Conservation (phyloP, 2,113 vertebrate species). For the Bagarius yarrelli region DNA sequence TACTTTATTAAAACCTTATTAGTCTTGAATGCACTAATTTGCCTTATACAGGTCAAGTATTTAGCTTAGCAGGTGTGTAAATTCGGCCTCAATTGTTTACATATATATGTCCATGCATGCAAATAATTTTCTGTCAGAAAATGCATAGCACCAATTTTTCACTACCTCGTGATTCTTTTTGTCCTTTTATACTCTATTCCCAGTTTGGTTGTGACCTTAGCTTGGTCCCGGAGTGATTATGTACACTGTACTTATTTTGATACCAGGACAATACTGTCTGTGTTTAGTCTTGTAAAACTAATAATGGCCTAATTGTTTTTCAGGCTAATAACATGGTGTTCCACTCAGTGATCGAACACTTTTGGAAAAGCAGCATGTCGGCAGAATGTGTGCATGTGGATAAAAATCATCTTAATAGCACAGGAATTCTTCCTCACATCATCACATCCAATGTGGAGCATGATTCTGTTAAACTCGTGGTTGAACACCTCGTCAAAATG, state of each 20-base stretch:
- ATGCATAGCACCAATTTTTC: too few species aligned
- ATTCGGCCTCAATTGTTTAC: too few species aligned
- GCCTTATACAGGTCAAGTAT: too few species aligned
- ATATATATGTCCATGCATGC: too few species aligned
- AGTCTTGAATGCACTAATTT: too few species aligned
- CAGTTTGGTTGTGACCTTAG: neutral
- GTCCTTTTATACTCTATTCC: neutral
- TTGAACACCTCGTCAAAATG: conserved; percentile 74
- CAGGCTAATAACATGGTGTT: conserved; percentile 94
- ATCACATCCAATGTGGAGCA: conserved; percentile 86
- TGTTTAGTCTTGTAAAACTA: neutral
- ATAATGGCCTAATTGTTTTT: conserved; percentile 5
- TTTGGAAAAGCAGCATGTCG: conserved; percentile 55
- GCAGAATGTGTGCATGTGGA: conserved; percentile 4
- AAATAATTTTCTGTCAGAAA: too few species aligned
- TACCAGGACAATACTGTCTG: neutral
- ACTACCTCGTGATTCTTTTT: too few species aligned
- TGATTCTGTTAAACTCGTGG: conserved; percentile 80
- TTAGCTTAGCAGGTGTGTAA: too few species aligned
- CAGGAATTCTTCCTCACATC: conserved; percentile 72
- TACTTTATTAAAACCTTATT: too few species aligned
- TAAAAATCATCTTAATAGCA: conserved; percentile 20
- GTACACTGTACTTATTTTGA: neutral
- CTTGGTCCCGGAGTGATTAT: neutral
- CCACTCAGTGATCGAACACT: conserved; percentile 77